These are phyloP conservation scores for Phylloscopus trochilus DNA, from an alignment of 2,113 vertebrate species.

Conservation along the genomic window DNA sequence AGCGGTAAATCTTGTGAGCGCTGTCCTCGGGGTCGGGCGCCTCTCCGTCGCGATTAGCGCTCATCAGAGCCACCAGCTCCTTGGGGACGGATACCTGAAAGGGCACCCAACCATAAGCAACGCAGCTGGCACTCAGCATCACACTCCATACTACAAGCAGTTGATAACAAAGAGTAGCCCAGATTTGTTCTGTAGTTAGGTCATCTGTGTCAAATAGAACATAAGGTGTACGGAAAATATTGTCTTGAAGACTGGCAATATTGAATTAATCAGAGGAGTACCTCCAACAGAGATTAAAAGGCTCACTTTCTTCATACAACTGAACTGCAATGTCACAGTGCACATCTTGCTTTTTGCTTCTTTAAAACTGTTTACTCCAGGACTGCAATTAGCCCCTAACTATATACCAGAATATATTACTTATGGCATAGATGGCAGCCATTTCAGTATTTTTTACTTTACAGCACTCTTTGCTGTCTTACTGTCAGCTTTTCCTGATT, in stretches of 20 bases:
- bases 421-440: not conserved
- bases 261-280: not conserved
- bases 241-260: not conserved
- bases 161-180: not conserved
- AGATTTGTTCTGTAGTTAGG: not conserved
- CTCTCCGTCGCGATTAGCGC: slow-evolving; percentile 86
- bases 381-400: not conserved
- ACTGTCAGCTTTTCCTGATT: not conserved
- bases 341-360: not conserved
- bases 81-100: slow-evolving; percentile 88
- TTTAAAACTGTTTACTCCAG: not conserved
- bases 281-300: not conserved
- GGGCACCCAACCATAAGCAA: not conserved
- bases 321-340: not conserved
- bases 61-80: slow-evolving; percentile 94
- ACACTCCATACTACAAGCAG: not conserved
- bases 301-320: not conserved
- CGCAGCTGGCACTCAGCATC: not conserved
- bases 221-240: not conserved
- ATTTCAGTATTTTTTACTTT: not conserved
- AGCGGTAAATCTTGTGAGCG: slow-evolving; percentile 79
- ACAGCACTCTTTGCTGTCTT: not conserved
- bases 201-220: not conserved
- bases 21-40: slow-evolving; percentile 81
- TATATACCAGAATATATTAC: not conserved